Conservation (phyloP, 2,113 vertebrate species). For the Leptocoma aspasia region DNA sequence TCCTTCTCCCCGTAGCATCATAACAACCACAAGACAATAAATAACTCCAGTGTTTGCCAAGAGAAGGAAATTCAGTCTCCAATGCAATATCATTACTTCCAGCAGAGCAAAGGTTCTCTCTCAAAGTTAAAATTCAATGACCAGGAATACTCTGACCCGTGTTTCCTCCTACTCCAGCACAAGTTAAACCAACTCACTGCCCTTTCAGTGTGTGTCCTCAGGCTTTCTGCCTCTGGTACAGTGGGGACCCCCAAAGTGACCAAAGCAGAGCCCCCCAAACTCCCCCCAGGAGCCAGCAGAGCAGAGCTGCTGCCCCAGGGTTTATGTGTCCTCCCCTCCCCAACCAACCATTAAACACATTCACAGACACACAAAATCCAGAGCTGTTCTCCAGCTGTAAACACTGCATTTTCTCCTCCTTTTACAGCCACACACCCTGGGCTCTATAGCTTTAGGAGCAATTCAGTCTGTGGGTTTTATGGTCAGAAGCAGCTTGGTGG, state of each 20-base stretch:
- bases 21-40: not conserved
- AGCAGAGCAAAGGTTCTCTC: not conserved
- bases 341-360: accelerated
- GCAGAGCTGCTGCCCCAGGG: not conserved
- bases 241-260: not conserved
- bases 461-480: not conserved
- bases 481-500: not conserved
- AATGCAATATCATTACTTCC: accelerated
- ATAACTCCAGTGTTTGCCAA: not conserved
- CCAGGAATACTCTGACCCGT: not conserved
- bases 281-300: not conserved
- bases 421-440: not conserved
- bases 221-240: not conserved
- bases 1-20: not conserved
- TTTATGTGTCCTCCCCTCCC: not conserved
- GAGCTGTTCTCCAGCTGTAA: not conserved
- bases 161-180: not conserved
- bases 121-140: not conserved
- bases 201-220: not conserved
- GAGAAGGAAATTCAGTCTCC: not conserved
- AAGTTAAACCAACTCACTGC: not conserved
- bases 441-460: not conserved
- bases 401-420: not conserved
- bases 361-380: accelerated
- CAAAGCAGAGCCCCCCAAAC: not conserved